Evolutionary conservation across 2,113 vertebrate species (phyloP).

Genomic region (Puffinus mauretanicus): DNA sequence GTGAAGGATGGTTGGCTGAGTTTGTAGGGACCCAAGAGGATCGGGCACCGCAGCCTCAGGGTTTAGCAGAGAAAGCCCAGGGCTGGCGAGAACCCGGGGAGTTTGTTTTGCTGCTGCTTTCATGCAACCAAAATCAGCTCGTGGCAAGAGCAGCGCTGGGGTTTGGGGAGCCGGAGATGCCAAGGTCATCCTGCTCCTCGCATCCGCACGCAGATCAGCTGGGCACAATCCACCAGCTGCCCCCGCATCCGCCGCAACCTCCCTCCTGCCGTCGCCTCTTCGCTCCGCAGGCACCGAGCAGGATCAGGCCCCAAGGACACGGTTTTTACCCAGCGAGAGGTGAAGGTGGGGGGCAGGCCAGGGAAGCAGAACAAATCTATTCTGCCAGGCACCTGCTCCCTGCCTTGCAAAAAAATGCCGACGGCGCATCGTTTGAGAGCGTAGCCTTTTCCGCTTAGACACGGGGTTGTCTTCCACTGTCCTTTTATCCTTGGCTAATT

Average conservation of each 20-base stretch:
- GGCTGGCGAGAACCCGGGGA: accelerated
- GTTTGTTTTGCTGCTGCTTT: neutral
- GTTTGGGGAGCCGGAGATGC: neutral
- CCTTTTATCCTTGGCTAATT: conserved; percentile 66
- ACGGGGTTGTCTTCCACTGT: neutral
- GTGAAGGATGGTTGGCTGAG: neutral
- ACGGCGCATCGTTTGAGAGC: neutral
- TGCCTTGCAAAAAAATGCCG: neutral
- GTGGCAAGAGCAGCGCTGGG: accelerated
- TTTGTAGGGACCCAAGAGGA: neutral
- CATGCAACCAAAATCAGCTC: neutral
- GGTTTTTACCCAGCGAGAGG: neutral
- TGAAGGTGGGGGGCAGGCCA: neutral
- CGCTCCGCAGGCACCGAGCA: accelerated
- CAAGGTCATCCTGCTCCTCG: neutral
- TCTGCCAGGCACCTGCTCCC: conserved; percentile 62
- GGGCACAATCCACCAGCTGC: neutral
- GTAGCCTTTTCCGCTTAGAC: neutral
- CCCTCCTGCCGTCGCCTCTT: neutral
- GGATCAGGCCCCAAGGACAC: neutral
- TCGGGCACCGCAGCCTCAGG: accelerated
- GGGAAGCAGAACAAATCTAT: conserved; percentile 41
- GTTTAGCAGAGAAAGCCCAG: neutral
- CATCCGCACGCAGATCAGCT: accelerated
- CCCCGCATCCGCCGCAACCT: accelerated